Conservation (phyloP, 1,140 invertebrate genomes). For the Diploscapter pachys region DNA sequence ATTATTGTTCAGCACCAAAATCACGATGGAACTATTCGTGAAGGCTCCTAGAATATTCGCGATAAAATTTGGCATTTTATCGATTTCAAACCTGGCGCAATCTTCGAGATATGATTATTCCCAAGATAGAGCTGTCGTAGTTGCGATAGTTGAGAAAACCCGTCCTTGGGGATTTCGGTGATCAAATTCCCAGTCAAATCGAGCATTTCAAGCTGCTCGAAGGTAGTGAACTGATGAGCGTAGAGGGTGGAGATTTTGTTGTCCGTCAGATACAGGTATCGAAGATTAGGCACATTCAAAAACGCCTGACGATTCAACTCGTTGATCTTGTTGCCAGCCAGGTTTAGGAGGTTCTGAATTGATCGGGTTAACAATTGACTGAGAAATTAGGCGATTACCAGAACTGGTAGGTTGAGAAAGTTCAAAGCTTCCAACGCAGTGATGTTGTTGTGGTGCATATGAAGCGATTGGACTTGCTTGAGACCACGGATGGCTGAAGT, state of each 20-base stretch:
- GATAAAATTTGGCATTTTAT: conserved; percentile 43
- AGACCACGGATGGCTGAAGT: conserved; percentile 55
- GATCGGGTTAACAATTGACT: too few species aligned
- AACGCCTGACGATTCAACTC: conserved; percentile 54
- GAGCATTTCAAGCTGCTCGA: conserved; percentile 57
- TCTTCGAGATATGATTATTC: conserved; percentile 22
- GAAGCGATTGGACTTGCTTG: conserved; percentile 51
- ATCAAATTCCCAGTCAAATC: conserved; percentile 53
- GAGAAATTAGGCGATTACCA: neutral
- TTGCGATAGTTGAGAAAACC: conserved; percentile 47
- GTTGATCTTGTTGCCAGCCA: conserved; percentile 51
- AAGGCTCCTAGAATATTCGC: conserved; percentile 41
- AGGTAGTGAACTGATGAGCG: conserved; percentile 44
- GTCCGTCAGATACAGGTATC: conserved; percentile 55
- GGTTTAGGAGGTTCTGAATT: conserved; percentile 43
- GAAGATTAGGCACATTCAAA: conserved; percentile 53
- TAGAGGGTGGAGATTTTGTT: conserved; percentile 45
- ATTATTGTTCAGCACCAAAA: conserved; percentile 50
- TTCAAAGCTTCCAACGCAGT: conserved; percentile 43
- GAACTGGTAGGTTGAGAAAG: conserved; percentile 56
- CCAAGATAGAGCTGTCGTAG: conserved; percentile 54
- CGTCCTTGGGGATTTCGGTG: conserved; percentile 32
- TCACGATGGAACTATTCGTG: conserved; percentile 48
- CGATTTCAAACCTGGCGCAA: conserved; percentile 28
- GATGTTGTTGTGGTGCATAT: conserved; percentile 53